phyloP scores from a whole-genome alignment of 2,113 vertebrate species.

The Cygnus buccinator region DNA sequence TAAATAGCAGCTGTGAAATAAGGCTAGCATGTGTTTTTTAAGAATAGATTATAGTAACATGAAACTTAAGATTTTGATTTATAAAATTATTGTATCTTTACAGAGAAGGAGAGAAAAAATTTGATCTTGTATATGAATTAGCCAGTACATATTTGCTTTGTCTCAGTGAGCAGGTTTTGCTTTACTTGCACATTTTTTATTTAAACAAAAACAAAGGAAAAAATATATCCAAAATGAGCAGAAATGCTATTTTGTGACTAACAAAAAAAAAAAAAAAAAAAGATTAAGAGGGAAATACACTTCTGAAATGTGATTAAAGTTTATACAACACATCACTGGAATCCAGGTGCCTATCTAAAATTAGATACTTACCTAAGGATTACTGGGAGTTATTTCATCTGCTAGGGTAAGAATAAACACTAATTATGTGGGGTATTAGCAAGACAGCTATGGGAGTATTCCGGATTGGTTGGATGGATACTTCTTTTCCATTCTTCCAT shows the following conservation, averaged over 20 bases:
- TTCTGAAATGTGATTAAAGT: constrained; percentile 12
- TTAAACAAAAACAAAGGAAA: neutral
- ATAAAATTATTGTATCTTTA: constrained; percentile 3
- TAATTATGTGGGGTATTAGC: neutral
- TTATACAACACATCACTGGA: neutral
- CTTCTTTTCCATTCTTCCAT: neutral
- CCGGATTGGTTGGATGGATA: rapidly evolving
- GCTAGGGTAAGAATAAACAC: neutral
- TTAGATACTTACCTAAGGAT: neutral
- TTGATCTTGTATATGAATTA: neutral
- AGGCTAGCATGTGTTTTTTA: neutral
- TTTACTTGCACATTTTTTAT: neutral
- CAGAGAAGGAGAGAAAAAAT: neutral
- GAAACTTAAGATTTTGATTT: constrained; percentile 6
- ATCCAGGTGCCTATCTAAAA: neutral
- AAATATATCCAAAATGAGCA: neutral
- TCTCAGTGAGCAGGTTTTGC: constrained; percentile 5
- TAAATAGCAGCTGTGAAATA: neutral
- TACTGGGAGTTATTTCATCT: neutral
- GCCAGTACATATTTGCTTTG: constrained; percentile 11
- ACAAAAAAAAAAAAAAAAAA: neutral
- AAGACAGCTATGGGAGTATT: neutral
- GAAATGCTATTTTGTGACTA: constrained; percentile 21
- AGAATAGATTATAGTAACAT: neutral
- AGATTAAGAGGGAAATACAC: neutral